A percentile compares a stretch with the other conserved stretches of the same genome.
Evolutionary conservation across 2,888 invertebrate genomes (phyloP).

Genomic region (Dryocosmus kuriphilus): DNA sequence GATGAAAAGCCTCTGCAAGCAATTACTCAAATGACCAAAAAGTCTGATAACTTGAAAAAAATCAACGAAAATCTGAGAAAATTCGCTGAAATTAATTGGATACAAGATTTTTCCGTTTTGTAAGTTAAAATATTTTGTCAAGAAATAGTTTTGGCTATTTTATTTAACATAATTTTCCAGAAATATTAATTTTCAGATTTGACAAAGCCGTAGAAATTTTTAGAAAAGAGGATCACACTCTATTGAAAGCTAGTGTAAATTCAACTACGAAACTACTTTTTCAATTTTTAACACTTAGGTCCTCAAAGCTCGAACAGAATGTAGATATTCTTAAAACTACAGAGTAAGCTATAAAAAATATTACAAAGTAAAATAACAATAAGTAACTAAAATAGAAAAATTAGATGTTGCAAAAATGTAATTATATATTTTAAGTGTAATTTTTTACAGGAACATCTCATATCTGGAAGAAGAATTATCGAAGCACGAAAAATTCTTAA

Average conservation of each 20-base stretch:
- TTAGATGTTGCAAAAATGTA: no score
- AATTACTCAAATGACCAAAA: conserved; percentile 34
- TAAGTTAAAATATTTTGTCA: not conserved
- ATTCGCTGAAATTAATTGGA: conserved; percentile 37
- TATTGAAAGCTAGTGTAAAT: conserved; percentile 74
- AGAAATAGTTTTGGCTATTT: not conserved
- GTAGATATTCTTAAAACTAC: conserved; percentile 51
- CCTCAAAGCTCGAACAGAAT: conserved; percentile 77
- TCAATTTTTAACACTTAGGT: conserved; percentile 80
- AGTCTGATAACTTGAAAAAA: conserved; percentile 9
- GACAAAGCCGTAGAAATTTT: conserved; percentile 28
- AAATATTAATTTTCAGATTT: conserved; percentile 17
- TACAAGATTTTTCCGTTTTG: conserved; percentile 2
- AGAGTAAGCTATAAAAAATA: conserved; percentile 45
- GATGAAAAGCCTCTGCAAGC: conserved; percentile 12
- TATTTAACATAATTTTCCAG: not conserved
- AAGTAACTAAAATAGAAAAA: no score
- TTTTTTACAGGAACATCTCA: conserved; percentile 56
- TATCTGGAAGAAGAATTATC: conserved; percentile 56
- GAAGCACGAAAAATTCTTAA: conserved; percentile 59
- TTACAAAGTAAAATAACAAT: not conserved
- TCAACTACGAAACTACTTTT: conserved; percentile 80
- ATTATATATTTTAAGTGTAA: not conserved
- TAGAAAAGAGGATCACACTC: conserved; percentile 44
- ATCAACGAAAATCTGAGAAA: not conserved